phyloP scores from a whole-genome alignment of 2,888 invertebrate genomes.

The Standfussiana lucernea region DNA sequence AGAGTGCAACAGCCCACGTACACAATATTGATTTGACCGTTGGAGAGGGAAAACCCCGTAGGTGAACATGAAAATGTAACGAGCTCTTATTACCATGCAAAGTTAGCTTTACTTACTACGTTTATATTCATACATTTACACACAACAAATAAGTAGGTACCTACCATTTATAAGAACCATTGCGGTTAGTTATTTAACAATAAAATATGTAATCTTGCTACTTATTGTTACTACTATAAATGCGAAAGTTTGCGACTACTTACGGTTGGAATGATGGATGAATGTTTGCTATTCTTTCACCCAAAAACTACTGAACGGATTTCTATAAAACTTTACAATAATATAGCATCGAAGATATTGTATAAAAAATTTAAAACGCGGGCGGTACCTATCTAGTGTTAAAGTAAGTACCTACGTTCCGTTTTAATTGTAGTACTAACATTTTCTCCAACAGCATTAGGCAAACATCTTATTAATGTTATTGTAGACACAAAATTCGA shows the following conservation, averaged over 20 bases:
- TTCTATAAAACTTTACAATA: not conserved
- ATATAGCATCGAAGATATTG: not conserved
- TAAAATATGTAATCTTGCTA: not conserved
- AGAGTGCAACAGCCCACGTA: slow-evolving; percentile 3
- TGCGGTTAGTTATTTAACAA: not conserved
- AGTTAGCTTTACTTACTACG: not conserved
- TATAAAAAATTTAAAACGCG: not conserved
- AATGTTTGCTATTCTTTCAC: not conserved
- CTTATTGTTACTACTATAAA: not conserved
- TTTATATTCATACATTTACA: not conserved
- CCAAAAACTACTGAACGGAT: not conserved
- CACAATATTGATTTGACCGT: slow-evolving; percentile 13
- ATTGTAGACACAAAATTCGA: not conserved
- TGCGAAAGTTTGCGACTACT: not conserved
- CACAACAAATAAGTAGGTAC: not conserved
- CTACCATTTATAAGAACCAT: not conserved
- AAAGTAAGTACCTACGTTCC: not conserved
- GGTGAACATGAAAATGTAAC: not conserved
- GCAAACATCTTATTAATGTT: not conserved
- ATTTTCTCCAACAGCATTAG: not conserved
- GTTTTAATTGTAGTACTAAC: not conserved
- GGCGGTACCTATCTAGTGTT: not conserved
- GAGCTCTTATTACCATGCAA: slow-evolving; percentile 2
- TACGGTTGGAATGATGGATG: too few relatives aligned
- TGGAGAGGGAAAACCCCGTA: not conserved